Percentiles rank a stretch among this genome's conserved stretches.
Conservation (phyloP, 2,113 vertebrate species). For the Forbesichthys papilliferus region DNA sequence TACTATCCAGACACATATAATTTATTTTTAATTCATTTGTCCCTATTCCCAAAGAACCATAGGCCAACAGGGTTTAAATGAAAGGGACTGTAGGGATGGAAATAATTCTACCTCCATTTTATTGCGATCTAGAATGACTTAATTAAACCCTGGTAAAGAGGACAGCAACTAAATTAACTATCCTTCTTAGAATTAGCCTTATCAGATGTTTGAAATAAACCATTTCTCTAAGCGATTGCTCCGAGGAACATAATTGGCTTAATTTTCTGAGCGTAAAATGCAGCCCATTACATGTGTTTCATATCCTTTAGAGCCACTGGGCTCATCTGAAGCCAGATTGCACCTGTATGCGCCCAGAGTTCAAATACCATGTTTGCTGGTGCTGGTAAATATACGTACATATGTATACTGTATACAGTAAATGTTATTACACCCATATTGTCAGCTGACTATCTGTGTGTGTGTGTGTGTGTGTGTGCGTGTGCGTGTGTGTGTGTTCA, state of each 20-base stretch:
- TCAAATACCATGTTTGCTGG: neutral
- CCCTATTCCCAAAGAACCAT: slow-evolving; percentile 28
- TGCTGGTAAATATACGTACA: slow-evolving; percentile 29
- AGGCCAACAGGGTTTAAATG: slow-evolving; percentile 33
- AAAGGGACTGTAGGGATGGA: slow-evolving; percentile 38
- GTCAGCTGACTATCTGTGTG: slow-evolving; percentile 6
- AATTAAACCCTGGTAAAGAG: slow-evolving; percentile 48
- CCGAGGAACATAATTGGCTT: slow-evolving; percentile 4
- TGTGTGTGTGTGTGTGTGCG: slow-evolving; percentile 14
- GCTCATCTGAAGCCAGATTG: slow-evolving; percentile 29
- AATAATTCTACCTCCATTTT: slow-evolving; percentile 44
- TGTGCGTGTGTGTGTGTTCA: slow-evolving; percentile 18
- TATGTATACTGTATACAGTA: slow-evolving; percentile 2
- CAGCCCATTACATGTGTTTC: slow-evolving; percentile 14
- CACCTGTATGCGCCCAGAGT: slow-evolving; percentile 4
- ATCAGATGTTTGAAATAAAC: slow-evolving; percentile 41
- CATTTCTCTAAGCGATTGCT: slow-evolving; percentile 15
- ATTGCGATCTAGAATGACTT: slow-evolving; percentile 46
- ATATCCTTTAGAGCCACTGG: slow-evolving; percentile 15
- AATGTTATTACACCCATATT: too few species aligned
- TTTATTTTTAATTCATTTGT: slow-evolving; percentile 1
- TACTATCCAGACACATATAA: too few species aligned
- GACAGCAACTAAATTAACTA: slow-evolving; percentile 43
- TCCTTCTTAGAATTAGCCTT: slow-evolving; percentile 35
- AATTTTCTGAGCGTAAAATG: neutral